Base-by-base conservation (phyloP, 2,113 vertebrate species). In the Callorhinus ursinus region DNA sequence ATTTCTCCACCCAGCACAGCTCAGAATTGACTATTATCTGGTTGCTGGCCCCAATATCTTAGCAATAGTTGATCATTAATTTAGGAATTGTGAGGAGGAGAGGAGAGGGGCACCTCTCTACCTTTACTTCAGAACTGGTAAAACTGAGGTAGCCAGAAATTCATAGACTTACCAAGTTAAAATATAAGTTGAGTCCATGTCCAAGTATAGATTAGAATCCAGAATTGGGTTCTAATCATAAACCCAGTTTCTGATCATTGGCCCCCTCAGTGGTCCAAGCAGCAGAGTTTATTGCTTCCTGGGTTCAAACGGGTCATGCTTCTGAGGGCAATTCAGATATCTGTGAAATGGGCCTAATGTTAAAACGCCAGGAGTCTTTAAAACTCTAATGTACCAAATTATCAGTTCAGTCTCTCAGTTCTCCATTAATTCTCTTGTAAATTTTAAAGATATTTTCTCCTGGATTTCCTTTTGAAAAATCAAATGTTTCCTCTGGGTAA, bases 371-470 rank as follows among this genome's bases (percentile, higher is more conserved):
- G 7, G 31, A 3, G 1, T 86, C 18, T 84, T 80, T 55, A 57
- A 79, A 61, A 49, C 12, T 4, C 51, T 88, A 8, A 24, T 42
- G 15, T 72, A 67, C 11, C n/a, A 87, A 80, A 67, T 72, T 10
- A 55, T 53, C n/a, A 55, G 65, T 81, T 89, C 67, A 82, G 12
- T 42, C 46, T 94, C 42, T 79, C n/a, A n/a, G 28, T 33, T 85
- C 16, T 92, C 63, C 65, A 49, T 80, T 93, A 53, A 82, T 93
- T n/a, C 7, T 77, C 65, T 93, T 59, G 5, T 24, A 33, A 33
- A 46, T 65, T 96, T 96, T 31, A 59, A 96, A 59, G 80, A 74
- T 80, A 42, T 76, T 77, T 93, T 36, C 12, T 74, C 49, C 55
- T 36, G 22, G 24, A 55, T 87, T 81, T 83, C 19, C 67, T 94